Evolutionary conservation across 1,140 invertebrate genomes (phyloP).

Genomic region (Eulimnadia texana): DNA sequence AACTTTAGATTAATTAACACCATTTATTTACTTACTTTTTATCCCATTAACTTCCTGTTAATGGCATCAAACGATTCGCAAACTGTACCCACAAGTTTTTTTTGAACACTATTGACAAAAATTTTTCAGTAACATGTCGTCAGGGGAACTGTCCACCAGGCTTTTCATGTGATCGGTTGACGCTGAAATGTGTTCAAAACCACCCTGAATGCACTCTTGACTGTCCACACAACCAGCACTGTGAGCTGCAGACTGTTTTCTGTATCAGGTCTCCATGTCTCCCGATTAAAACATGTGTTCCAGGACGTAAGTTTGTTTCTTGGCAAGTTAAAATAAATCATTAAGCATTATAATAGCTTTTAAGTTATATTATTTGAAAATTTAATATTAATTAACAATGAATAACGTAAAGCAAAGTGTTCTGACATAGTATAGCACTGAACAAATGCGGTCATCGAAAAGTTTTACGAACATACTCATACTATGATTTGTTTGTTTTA

Average conservation of each 20-base stretch:
- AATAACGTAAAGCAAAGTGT: no score
- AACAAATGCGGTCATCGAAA: no score
- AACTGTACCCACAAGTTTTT: no score
- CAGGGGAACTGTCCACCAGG: neutral
- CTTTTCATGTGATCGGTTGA: neutral
- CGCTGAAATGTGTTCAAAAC: neutral
- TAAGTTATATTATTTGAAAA: neutral
- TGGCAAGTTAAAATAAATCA: neutral
- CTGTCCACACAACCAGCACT: neutral
- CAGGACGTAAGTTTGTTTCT: neutral
- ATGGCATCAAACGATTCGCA: no score
- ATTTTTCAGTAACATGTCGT: no score
- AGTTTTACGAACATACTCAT: neutral
- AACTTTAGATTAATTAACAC: no score
- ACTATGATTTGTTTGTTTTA: neutral
- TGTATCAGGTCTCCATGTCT: neutral
- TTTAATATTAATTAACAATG: neutral
- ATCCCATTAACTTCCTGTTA: no score
- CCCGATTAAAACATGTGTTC: neutral
- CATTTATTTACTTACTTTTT: no score
- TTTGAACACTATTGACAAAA: no score
- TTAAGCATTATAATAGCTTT: neutral
- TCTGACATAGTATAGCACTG: no score
- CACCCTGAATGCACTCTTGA: neutral
- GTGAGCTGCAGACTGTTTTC: neutral